Conservation (phyloP, 2,888 invertebrate species). For the Conomelus anceps region DNA sequence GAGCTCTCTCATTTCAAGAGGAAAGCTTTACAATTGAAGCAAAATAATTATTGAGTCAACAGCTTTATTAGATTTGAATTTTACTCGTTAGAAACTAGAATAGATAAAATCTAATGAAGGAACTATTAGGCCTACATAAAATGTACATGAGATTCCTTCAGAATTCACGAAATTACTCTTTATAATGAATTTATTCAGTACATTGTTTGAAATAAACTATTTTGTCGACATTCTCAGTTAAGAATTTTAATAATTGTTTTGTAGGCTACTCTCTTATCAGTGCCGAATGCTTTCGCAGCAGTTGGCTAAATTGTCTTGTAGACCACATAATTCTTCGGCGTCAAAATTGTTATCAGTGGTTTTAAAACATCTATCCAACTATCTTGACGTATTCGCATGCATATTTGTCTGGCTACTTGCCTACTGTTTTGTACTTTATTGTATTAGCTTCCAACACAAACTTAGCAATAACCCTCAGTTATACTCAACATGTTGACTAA, state of each 20-base stretch:
- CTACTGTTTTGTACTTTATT: too few relatives aligned
- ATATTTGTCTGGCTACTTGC: neutral
- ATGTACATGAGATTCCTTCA: too few relatives aligned
- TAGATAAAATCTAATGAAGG: too few relatives aligned
- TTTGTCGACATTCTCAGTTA: neutral
- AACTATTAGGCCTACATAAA: too few relatives aligned
- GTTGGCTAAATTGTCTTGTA: neutral
- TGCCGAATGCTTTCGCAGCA: neutral
- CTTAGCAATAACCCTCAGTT: neutral
- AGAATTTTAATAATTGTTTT: neutral
- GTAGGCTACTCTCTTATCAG: neutral
- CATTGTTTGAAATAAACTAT: neutral
- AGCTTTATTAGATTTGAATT: too few relatives aligned
- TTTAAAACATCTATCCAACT: neutral
- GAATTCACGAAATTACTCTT: too few relatives aligned
- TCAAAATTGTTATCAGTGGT: neutral
- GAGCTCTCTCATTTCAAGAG: too few relatives aligned
- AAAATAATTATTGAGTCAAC: too few relatives aligned
- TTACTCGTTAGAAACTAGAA: too few relatives aligned
- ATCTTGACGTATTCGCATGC: neutral
- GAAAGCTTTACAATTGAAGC: too few relatives aligned
- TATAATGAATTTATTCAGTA: neutral
- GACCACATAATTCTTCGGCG: neutral
- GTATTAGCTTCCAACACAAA: neutral
- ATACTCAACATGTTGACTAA: neutral